phyloP scores from a whole-genome alignment of 2,797 vertebrate species.

The Octomys mimax region DNA sequence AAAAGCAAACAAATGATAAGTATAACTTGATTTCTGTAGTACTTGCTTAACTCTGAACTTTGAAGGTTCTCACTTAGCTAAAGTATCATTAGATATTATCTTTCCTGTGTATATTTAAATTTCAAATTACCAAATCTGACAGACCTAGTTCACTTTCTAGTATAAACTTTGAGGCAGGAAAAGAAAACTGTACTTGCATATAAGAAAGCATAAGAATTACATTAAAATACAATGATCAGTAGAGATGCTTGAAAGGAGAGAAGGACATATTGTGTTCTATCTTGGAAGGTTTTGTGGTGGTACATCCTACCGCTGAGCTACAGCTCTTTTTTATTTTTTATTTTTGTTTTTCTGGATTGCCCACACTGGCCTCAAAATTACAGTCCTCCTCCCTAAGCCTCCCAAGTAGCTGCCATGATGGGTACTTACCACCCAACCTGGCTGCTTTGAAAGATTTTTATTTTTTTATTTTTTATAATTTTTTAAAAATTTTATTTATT shows the following conservation, averaged over 20 bases:
- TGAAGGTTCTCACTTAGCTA: conserved; percentile 8
- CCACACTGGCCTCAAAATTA: background rate
- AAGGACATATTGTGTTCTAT: background rate
- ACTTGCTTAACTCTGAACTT: conserved; percentile 8
- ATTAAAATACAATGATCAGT: background rate
- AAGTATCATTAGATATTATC: background rate
- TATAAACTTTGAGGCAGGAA: conserved; percentile 8
- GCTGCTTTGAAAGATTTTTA: background rate
- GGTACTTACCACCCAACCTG: background rate
- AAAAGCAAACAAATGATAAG: conserved; percentile 8
- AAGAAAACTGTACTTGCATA: background rate
- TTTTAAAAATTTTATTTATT: too few species aligned
- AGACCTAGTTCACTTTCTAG: conserved; percentile 9
- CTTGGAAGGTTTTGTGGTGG: background rate
- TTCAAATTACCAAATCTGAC: background rate
- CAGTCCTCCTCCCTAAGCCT: background rate
- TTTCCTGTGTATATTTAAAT: background rate
- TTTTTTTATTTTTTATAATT: too few species aligned
- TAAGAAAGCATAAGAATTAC: conserved; percentile 30
- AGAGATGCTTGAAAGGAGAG: background rate
- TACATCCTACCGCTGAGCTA: background rate
- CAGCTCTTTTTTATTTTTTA: too few species aligned
- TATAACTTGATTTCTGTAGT: conserved; percentile 5
- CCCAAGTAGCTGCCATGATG: background rate
- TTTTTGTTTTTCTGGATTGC: background rate